Evolutionary conservation across 2,888 invertebrate genomes (phyloP).

Genomic region (Synergus japonicus): DNA sequence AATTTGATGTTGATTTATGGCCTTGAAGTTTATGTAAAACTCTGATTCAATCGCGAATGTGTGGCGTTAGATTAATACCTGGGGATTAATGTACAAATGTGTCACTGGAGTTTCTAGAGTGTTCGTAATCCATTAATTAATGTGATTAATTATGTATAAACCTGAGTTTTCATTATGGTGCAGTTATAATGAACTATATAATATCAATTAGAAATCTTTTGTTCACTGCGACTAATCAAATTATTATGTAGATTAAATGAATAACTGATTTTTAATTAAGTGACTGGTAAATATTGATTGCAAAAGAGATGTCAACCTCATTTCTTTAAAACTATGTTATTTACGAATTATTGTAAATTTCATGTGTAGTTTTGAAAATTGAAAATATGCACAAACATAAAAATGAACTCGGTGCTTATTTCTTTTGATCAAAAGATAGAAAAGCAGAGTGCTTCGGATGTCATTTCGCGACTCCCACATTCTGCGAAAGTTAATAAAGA

Average conservation of each 20-base stretch:
- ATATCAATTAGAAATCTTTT: background rate
- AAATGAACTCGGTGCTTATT: background rate
- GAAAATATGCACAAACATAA: background rate
- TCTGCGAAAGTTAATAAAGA: background rate
- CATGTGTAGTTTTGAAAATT: too few relatives aligned
- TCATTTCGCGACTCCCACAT: background rate
- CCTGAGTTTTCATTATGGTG: background rate
- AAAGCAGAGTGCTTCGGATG: background rate
- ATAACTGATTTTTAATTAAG: background rate
- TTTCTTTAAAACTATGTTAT: too few relatives aligned
- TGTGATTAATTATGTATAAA: background rate
- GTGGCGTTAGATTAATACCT: background rate
- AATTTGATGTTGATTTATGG: background rate
- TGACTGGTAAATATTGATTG: background rate
- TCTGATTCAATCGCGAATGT: background rate
- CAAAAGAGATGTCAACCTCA: too few relatives aligned
- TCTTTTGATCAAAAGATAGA: background rate
- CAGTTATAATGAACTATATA: background rate
- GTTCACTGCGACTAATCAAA: background rate
- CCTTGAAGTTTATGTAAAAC: background rate
- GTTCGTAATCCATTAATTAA: background rate
- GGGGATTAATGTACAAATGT: conserved; percentile 1
- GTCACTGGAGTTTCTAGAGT: background rate
- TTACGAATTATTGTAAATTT: too few relatives aligned
- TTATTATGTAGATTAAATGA: background rate